These are phyloP conservation scores for Cirrhinus molitorella DNA, from an alignment of 2,797 vertebrate species.

Conservation along the genomic window DNA sequence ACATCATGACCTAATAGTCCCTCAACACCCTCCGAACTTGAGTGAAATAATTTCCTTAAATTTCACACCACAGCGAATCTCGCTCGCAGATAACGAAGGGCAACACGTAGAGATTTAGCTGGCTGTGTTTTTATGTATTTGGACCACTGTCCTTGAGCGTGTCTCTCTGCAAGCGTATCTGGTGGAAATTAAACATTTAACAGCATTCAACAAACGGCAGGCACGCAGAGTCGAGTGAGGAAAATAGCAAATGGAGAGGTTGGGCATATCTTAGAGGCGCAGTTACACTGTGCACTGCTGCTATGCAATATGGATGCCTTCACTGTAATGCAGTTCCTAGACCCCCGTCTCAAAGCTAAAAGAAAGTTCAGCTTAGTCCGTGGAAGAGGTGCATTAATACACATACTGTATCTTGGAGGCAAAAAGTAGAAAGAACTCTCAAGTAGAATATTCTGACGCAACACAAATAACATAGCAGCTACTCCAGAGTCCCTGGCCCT, in stretches of 20 bases:
- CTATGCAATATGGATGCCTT: constrained; percentile 56
- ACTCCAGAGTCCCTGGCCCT: constrained; percentile 46
- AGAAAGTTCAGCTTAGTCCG: constrained; percentile 50
- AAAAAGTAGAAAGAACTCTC: constrained; percentile 38
- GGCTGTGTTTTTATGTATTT: constrained; percentile 52
- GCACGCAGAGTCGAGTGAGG: constrained; percentile 38
- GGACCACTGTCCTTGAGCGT: constrained; percentile 61
- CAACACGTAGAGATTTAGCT: constrained; percentile 51
- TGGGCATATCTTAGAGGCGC: constrained; percentile 54
- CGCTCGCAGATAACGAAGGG: constrained; percentile 35
- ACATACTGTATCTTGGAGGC: constrained; percentile 47
- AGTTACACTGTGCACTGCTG: constrained; percentile 55
- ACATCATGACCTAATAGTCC: constrained; percentile 63
- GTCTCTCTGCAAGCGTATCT: constrained; percentile 50
- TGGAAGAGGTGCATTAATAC: constrained; percentile 52
- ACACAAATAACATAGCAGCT: constrained; percentile 58
- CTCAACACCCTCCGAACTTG: constrained; percentile 46
- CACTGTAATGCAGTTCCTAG: constrained; percentile 57
- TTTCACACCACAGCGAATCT: constrained; percentile 50
- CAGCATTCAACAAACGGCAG: constrained; percentile 53
- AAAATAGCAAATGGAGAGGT: constrained; percentile 58
- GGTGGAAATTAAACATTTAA: constrained; percentile 65
- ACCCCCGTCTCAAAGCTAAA: constrained; percentile 44
- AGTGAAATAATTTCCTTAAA: constrained; percentile 57
- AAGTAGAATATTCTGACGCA: constrained; percentile 53